Evolutionary conservation across 2,113 vertebrate genomes (phyloP), one percentile per base, ranked within the genome.

Genomic region (Etheostoma cragini): DNA sequence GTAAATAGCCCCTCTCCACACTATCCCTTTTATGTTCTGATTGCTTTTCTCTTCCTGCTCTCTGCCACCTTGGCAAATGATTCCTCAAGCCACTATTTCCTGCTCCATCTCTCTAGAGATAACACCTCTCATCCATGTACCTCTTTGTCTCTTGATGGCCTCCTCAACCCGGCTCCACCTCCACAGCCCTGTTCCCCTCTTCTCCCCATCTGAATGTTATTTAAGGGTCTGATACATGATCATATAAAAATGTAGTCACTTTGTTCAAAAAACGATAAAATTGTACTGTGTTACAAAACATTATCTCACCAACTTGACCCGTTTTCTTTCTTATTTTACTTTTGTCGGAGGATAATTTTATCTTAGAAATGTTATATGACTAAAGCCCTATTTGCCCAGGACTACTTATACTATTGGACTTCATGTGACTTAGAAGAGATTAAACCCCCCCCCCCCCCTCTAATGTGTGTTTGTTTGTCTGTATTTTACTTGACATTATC

Each of bases 1-100:
- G 90, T 92, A 93, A 94, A 94, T 92, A 94, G 89, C 88, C 88
- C 83, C 84, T 92, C 88, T 93, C 86, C 88, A 91, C 86, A 79
- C 84, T 21, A 68, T 80, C 80, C 85, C 88, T 91, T 93, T 91
- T 90, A 94, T 89, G 72, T 78, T 77, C 81, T 90, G 93, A 94
- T 94, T 93, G 92, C 93, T 91, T 94, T 94, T 88, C 87, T 86
- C 83, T 68, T 85, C 78, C 74, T 75, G 77, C 88, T 88, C 78
- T 82, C 77, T n/a, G n/a, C 76, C 53, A 22, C 82, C 42, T 7
- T 83, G 15, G 19, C 87, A 93, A 93, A 91, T 92, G 78, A 92
- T 92, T 91, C 87, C 81, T 91, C 90, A 86, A 90, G 91, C 73
- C 71, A n/a, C 89, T 78, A 91, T 94, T 94, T 92, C 90, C 91